These are phyloP conservation scores for Ctenodactylus gundi DNA, from an alignment of 2,113 vertebrate species.

Conservation along the genomic window DNA sequence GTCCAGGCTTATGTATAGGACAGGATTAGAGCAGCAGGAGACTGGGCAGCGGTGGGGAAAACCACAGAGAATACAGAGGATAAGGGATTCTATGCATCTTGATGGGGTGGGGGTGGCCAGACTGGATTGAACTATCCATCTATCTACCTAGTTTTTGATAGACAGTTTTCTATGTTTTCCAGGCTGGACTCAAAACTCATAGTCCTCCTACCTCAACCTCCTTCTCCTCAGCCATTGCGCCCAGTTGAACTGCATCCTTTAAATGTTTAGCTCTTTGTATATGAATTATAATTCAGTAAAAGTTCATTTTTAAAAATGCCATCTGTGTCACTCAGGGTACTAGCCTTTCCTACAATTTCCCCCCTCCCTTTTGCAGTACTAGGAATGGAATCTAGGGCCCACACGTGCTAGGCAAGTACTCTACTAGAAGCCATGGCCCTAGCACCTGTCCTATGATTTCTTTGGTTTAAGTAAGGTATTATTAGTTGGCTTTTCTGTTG, in stretches of 20 bases:
- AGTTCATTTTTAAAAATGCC: neutral
- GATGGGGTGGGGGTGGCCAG: neutral
- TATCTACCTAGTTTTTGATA: neutral
- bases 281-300: neutral
- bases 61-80: neutral
- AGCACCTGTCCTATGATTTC: neutral
- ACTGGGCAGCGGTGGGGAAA: fast-evolving
- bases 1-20: fast-evolving
- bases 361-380: neutral
- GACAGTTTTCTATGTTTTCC: neutral
- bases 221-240: too few relatives aligned
- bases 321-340: neutral
- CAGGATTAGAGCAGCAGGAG: fast-evolving
- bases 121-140: neutral
- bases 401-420: neutral
- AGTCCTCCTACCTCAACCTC: neutral
- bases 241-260: neutral
- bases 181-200: neutral
- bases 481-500: neutral
- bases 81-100: neutral
- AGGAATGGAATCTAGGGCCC: neutral
- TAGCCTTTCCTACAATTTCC: neutral
- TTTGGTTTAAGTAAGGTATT: neutral
- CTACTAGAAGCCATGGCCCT: neutral
- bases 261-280: neutral